Percentiles rank a stretch among this genome's conserved stretches.
Conservation (phyloP, 2,888 invertebrate species). For the Pediacus dermestoides region DNA sequence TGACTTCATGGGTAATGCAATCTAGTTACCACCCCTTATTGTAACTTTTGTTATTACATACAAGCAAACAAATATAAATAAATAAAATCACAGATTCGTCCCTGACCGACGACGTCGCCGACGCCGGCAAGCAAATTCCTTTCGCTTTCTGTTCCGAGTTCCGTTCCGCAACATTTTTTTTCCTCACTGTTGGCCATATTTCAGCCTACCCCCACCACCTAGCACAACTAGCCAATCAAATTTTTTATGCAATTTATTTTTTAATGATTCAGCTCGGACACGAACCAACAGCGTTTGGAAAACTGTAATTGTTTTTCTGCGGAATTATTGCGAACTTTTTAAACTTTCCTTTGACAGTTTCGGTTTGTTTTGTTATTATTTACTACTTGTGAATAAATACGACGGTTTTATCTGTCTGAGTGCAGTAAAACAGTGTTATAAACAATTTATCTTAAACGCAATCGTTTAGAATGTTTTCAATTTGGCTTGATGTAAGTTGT, state of each 20-base stretch:
- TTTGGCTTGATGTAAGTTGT: too few relatives aligned
- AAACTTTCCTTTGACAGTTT: too few relatives aligned
- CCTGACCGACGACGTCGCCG: constrained; percentile 33
- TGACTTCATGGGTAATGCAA: too few relatives aligned
- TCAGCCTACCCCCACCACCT: constrained; percentile 35
- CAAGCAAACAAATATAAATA: too few relatives aligned
- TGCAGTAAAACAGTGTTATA: too few relatives aligned
- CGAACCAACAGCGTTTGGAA: constrained; percentile 29
- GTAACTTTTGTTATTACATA: too few relatives aligned
- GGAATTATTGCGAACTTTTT: constrained; percentile 25
- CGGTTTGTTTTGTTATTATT: too few relatives aligned
- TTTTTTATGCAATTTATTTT: constrained; percentile 43
- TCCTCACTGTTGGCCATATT: constrained; percentile 40
- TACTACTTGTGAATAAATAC: too few relatives aligned
- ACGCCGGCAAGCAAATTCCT: constrained; percentile 28
- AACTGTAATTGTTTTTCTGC: constrained; percentile 28
- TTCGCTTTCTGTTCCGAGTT: constrained; percentile 38
- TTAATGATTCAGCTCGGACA: constrained; percentile 39
- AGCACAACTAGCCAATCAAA: constrained; percentile 42
- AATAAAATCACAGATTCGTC: constrained; percentile 32
- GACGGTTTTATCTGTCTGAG: too few relatives aligned
- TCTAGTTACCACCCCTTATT: too few relatives aligned
- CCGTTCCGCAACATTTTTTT: constrained; percentile 30
- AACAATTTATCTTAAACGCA: too few relatives aligned
- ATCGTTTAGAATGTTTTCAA: too few relatives aligned